Conservation (phyloP, 1,140 invertebrate genomes). For the Triops longicaudatus region DNA sequence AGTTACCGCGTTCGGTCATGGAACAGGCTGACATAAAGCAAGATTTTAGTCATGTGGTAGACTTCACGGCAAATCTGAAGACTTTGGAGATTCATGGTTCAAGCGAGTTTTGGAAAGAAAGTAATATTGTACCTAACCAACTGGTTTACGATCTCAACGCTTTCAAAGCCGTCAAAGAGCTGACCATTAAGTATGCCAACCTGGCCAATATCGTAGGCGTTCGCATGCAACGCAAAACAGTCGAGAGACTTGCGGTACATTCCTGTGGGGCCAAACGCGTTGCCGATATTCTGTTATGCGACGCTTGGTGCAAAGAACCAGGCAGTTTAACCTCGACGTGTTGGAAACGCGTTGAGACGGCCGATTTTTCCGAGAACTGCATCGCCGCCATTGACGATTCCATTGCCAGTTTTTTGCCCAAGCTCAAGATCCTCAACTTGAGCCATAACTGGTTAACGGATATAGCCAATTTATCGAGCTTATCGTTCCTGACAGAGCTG, state of each 20-base stretch:
- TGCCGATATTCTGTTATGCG: conserved; percentile 65
- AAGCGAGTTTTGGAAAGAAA: conserved; percentile 53
- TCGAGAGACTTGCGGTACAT: conserved; percentile 51
- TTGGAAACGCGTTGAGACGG: conserved; percentile 13
- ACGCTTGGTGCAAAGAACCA: conserved; percentile 52
- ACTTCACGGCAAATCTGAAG: conserved; percentile 69
- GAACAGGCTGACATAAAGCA: conserved; percentile 58
- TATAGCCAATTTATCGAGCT: conserved; percentile 27
- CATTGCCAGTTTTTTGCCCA: conserved; percentile 32
- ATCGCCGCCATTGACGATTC: conserved; percentile 3
- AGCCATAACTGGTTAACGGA: conserved; percentile 32
- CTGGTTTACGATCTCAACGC: conserved; percentile 67
- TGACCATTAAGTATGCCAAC: conserved; percentile 32
- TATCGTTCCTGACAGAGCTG: conserved; percentile 35
- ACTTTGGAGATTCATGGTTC: conserved; percentile 59
- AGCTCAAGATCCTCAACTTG: conserved; percentile 30
- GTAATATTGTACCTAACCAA: conserved; percentile 73
- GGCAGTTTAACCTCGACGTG: conserved; percentile 42
- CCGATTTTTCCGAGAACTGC: conserved; percentile 27
- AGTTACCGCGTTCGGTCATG: conserved; percentile 67
- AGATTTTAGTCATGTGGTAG: conserved; percentile 82
- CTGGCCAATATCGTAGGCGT: conserved; percentile 30
- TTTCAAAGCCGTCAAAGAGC: conserved; percentile 58
- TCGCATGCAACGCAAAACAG: conserved; percentile 53
- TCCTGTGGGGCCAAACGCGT: conserved; percentile 52